Base-by-base conservation (phyloP, 2,113 vertebrate genomes). In the Onychorhynchus coronatus region DNA sequence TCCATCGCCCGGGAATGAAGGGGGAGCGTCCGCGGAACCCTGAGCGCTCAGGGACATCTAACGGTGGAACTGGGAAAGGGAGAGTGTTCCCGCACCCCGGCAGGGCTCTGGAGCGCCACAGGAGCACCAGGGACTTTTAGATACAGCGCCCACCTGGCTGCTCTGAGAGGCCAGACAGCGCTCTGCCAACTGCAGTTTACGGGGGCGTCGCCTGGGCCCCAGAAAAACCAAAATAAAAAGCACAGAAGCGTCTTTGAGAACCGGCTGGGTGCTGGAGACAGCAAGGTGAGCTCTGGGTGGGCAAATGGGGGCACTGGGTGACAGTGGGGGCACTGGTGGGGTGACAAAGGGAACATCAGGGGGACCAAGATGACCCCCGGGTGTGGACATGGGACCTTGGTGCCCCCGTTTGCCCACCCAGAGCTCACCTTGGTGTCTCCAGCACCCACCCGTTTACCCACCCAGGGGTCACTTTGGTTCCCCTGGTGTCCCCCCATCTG, bases 41-140 rank as follows among this genome's bases (percentile, higher is more conserved):
- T 10, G 88, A 53, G 65, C 65, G 21, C 16, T 76, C 94, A 89
- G 96, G 70, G 96, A 79, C 93, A 94, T 66, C 96, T 95, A 95
- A 84, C 5, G 93, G 94, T 11, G 71, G 39, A 52, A 28, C 1
- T 0, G 4, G 84, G n/a, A 55, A 93, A 56, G 47, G 74, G 87
- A 18, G 30, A 80, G 59, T 0, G 4, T 7, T 39, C 35, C 46
- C 5, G 55, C 65, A 25, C 0, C 73, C 31, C 42, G 49, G n/a
- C n/a, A 15, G 33, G 39, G 61, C 46, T 56, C 71, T 12, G 41
- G 41, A 9, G 3, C 53, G 22, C n/a, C 10, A 4, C 22, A 8
- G 59, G 11, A 37, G 21, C 33, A 55, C 52, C 30, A 19, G 0
- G 17, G 25, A 20, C 19, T 6, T 31, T 1, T 5, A 28, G 19